Base-by-base conservation (phyloP, 2,797 vertebrate genomes). In the Alectoris magna region DNA sequence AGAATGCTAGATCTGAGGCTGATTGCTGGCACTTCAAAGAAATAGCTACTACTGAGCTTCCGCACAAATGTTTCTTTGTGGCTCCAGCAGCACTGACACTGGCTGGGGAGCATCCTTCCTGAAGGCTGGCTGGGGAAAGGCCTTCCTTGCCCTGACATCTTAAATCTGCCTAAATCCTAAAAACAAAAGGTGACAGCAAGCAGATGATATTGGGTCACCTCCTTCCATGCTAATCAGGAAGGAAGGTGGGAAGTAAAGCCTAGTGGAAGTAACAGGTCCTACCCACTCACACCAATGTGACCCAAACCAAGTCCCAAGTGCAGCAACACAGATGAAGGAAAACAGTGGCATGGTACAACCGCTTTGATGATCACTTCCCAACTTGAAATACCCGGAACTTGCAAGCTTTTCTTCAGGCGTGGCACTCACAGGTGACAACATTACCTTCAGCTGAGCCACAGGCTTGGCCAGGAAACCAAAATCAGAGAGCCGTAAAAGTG, bases 381-480 rank as follows among this genome's bases (percentile, higher is more conserved):
- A 10, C 23, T 26, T 36, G 34, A 36, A 21, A 69, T 36, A 69
- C 18, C 27, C 10, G 67, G 34, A 29, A 49, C 27, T n/a, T 26
- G 22, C 23, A 60, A 31, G 15, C 23, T 36, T 38, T 60, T 60
- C 36, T 36, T 18, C 23, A 68, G 16, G 66, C 34, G 6, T 48
- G n/a, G 34, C 16, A 27, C 18, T 27, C 5, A 9, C n/a, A 26
- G 34, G 23, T 24, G 22, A 48, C 8, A 12, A n/a, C 3, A 0
- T 23, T 39, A 22, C 27, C 16, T 44, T 23, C 41, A 73, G 34
- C 23, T 1, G 62, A 68, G 67, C 41, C 13, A 51, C 0, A 0
- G 39, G 36, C 36, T 64, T 4, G 5, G 23, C n/a, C 2, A 1
- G 49, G 39, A 59, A 76, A 76, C 11, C 34, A 58, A 59, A 76